phyloP scores from a whole-genome alignment of 30 jellyfish, hydroid and myxozoan genomes.

The Hydra vulgaris region DNA sequence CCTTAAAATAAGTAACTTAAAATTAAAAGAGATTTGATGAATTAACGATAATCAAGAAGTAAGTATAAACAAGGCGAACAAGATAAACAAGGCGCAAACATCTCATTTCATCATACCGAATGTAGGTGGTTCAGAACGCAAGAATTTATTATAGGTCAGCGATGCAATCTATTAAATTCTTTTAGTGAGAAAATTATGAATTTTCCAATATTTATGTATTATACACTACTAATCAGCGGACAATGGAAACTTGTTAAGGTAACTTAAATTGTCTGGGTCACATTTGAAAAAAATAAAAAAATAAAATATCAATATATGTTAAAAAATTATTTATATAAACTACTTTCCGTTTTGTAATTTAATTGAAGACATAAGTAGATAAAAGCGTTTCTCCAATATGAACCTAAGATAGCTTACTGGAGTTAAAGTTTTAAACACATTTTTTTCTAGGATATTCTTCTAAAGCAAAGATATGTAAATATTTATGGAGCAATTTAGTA shows the following conservation, averaged over 20 bases:
- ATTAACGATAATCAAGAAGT: too few species aligned
- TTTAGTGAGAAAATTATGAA: background rate
- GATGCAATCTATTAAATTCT: background rate
- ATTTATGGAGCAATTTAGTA: too few species aligned
- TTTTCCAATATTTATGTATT: background rate
- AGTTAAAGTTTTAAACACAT: too few species aligned
- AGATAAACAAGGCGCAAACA: background rate
- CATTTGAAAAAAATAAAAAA: background rate
- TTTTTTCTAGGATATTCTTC: too few species aligned
- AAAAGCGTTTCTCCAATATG: too few species aligned
- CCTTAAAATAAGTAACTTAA: too few species aligned
- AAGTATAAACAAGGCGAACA: too few species aligned
- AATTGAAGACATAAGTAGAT: too few species aligned
- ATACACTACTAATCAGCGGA: background rate
- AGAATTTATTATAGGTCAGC: background rate
- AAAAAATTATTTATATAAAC: too few species aligned
- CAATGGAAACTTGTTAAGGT: background rate
- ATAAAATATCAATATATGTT: background rate
- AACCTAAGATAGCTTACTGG: too few species aligned
- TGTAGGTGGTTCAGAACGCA: background rate
- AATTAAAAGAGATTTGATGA: background rate
- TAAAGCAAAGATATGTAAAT: too few species aligned
- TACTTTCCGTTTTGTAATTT: too few species aligned
- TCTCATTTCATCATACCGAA: background rate
- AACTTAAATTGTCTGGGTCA: background rate